phyloP scores from a whole-genome alignment of 2,797 vertebrate species.

The Sebastes iracundus region DNA sequence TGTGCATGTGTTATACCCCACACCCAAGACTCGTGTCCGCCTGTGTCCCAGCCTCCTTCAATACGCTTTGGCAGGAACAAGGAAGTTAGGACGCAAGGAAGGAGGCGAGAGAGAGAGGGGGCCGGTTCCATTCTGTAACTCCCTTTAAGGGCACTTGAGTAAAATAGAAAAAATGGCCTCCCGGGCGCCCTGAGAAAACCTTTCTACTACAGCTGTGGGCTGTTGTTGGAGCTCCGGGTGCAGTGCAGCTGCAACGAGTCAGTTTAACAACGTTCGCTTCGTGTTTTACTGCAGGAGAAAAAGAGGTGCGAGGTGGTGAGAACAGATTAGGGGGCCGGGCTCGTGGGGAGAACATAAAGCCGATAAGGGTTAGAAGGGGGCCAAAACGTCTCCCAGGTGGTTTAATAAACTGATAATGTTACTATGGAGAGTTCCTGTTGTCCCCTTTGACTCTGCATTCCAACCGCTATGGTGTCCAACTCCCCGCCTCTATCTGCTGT shows the following conservation, averaged over 20 bases:
- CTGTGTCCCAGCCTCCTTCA: too few species aligned
- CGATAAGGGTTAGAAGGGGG: not conserved
- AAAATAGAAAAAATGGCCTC: not conserved
- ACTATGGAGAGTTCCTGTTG: constrained; percentile 4
- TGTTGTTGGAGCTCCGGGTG: not conserved
- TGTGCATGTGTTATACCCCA: too few species aligned
- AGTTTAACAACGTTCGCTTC: constrained; percentile 22
- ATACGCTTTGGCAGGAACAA: not conserved
- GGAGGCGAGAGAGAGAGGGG: not conserved
- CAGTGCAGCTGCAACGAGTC: constrained; percentile 41
- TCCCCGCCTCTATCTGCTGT: not conserved
- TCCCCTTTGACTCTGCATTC: constrained; percentile 6
- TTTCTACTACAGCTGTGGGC: constrained; percentile 10
- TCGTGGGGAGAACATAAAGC: constrained; percentile 2
- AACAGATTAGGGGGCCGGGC: constrained; percentile 3
- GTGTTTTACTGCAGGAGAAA: constrained; percentile 25
- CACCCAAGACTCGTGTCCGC: too few species aligned
- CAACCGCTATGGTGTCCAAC: not conserved
- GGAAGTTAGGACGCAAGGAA: constrained; percentile 31
- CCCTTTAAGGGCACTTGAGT: constrained; percentile 23
- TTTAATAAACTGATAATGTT: constrained; percentile 12
- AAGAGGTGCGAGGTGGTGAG: constrained; percentile 18
- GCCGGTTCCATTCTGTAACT: not conserved
- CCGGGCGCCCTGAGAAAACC: not conserved
- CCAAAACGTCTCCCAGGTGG: constrained; percentile 12